Base-by-base conservation (phyloP, 2,888 invertebrate genomes). In the Morpho achilles region DNA sequence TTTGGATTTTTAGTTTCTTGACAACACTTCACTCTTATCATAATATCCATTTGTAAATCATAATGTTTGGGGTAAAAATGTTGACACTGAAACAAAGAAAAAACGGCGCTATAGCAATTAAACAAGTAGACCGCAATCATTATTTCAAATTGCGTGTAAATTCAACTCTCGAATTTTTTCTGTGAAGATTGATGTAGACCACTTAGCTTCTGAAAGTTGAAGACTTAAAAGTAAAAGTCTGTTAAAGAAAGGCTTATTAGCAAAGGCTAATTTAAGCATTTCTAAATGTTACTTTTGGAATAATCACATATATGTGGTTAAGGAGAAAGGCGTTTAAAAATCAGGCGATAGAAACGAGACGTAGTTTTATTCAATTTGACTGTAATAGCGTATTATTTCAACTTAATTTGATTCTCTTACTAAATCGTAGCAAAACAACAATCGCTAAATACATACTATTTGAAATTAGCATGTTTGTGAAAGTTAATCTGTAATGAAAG, bases 41-140 rank as follows among this genome's bases (percentile, higher is more conserved):
- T 90, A 90, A 90, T 90, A 90, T 90, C 90, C 90, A 90, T 90
- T 90, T 89, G 90, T 90, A 90, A 88, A 89, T 90, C 90, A 90
- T 90, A 90, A 87, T 89, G 87, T 84, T 90, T 90, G 82, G 90
- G 90, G 76, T 87, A 89, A 84, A 90, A 89, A 89, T 88, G 87
- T 88, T 89, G 89, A 86, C 89, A 90, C 89, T 89, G 88, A 67
- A 90, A 90, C 88, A 89, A 90, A 74, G 72, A 72, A 77, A 74
- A 79, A 72, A 50, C 54, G 48, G 23, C 49, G 44, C 32, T 55
- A 16, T 55, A 49, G 43, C 7, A 16, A 44, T 44, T 22, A 40
- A 9, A 42, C 7, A 5, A 41, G 41, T 10, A 16, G 9, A 53
- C 43, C 7, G 23, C 23, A 51, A 43, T 43, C 22, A 10, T 42